These are phyloP conservation scores for Cyanoramphus novaezelandiae DNA, from an alignment of 2,113 vertebrate species.

Conservation along the genomic window DNA sequence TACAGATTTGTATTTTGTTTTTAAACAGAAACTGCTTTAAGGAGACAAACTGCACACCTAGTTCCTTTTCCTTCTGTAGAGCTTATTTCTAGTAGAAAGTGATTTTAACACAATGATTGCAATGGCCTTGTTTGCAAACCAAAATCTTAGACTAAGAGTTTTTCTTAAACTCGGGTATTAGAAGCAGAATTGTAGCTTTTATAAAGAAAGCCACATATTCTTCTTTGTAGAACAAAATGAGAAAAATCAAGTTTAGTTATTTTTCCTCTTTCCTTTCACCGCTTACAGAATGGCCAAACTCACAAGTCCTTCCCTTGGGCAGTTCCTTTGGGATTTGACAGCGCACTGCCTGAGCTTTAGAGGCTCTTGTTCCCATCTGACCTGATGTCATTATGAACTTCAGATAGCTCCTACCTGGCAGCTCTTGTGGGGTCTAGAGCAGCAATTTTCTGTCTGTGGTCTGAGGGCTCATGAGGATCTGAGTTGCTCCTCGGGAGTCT, in stretches of 20 bases:
- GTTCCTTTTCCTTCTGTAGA: conserved; percentile 25
- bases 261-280: not conserved
- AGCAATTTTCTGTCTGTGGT: not conserved
- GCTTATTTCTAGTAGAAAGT: conserved; percentile 36
- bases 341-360: not conserved
- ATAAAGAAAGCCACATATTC: conserved; percentile 54
- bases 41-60: conserved; percentile 48
- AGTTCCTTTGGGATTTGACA: not conserved
- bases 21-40: conserved; percentile 34
- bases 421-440: not conserved
- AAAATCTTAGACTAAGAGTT: conserved; percentile 72
- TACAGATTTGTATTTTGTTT: conserved; percentile 27
- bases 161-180: conserved; percentile 65
- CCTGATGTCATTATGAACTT: not conserved
- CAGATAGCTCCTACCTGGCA: not conserved
- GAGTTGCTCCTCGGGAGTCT: not conserved
- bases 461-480: not conserved
- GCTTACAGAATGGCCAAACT: conserved; percentile 14
- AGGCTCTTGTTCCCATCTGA: not conserved
- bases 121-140: conserved; percentile 41
- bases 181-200: conserved; percentile 62
- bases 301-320: not conserved
- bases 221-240: conserved; percentile 28
- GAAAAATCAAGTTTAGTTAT: conserved; percentile 7
- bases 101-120: conserved; percentile 47